A percentile compares a stretch with the other conserved stretches of the same genome.
phyloP scores from a whole-genome alignment of 2,797 vertebrate species.

The Dermochelys coriacea region DNA sequence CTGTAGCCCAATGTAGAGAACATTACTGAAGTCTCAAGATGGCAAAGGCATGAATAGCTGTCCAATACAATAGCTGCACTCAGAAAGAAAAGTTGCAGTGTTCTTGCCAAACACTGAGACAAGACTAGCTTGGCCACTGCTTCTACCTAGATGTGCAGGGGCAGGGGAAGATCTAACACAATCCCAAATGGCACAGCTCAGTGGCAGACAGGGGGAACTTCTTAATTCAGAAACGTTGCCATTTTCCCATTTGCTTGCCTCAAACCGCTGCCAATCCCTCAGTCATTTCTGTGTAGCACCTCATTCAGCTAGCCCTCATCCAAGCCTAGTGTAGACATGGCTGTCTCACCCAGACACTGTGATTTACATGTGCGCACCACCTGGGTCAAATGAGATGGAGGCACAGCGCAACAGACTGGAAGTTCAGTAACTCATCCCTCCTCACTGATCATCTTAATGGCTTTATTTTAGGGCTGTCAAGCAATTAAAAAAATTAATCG shows the following conservation, averaged over 20 bases:
- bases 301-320: slow-evolving; percentile 30
- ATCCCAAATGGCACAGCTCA: too few relatives aligned
- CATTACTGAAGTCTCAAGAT: background rate
- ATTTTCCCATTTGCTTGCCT: background rate
- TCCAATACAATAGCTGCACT: background rate
- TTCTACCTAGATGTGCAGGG: background rate
- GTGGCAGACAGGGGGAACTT: background rate
- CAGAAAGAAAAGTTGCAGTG: background rate
- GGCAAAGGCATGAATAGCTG: background rate
- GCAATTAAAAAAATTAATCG: too few relatives aligned
- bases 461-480: background rate
- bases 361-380: slow-evolving; percentile 39
- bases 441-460: slow-evolving; percentile 9
- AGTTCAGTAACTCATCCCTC: slow-evolving; percentile 17
- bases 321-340: background rate
- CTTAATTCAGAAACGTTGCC: background rate
- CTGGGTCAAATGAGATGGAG: slow-evolving; percentile 32
- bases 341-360: slow-evolving; percentile 20
- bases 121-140: background rate
- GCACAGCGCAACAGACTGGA: background rate
- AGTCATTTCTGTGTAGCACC: background rate
- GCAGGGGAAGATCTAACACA: background rate
- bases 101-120: background rate
- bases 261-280: background rate
- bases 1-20: background rate